A percentile compares a stretch with the other conserved stretches of the same genome.
phyloP scores from a whole-genome alignment of 2,797 vertebrate genomes.

The Meda fulgida region DNA sequence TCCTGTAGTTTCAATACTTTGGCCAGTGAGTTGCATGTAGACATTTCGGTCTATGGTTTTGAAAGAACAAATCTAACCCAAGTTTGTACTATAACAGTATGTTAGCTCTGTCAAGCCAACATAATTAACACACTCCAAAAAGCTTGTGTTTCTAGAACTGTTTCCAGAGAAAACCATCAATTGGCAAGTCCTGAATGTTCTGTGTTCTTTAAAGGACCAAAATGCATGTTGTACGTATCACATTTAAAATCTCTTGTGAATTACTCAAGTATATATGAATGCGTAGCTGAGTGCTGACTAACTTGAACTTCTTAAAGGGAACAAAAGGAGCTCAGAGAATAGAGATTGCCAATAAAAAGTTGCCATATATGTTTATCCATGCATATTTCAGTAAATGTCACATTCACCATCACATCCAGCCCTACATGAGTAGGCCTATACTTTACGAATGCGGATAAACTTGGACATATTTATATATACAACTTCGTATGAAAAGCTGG shows the following conservation, averaged over 20 bases:
- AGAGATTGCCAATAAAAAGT: background rate
- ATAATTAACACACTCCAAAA: constrained; percentile 32
- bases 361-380: background rate
- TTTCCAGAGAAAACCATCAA: constrained; percentile 25
- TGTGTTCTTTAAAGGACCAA: background rate
- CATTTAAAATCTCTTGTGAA: background rate
- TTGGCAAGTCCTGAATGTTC: constrained; percentile 10
- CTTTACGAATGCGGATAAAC: background rate
- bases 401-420: too few species aligned
- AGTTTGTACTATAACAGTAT: constrained; percentile 27
- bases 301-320: background rate
- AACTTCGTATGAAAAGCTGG: background rate
- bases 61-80: background rate
- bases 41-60: constrained; percentile 18
- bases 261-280: background rate
- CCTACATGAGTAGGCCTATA: background rate
- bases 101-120: constrained; percentile 5
- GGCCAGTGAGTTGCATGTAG: constrained; percentile 26
- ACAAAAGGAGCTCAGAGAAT: background rate
- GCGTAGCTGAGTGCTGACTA: background rate
- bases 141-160: constrained; percentile 13
- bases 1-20: background rate
- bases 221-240: constrained; percentile 2
- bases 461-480: background rate
- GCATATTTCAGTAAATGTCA: background rate